Evolutionary conservation across 2,797 vertebrate genomes (phyloP).

Genomic region (Chaenodraco wilsoni): DNA sequence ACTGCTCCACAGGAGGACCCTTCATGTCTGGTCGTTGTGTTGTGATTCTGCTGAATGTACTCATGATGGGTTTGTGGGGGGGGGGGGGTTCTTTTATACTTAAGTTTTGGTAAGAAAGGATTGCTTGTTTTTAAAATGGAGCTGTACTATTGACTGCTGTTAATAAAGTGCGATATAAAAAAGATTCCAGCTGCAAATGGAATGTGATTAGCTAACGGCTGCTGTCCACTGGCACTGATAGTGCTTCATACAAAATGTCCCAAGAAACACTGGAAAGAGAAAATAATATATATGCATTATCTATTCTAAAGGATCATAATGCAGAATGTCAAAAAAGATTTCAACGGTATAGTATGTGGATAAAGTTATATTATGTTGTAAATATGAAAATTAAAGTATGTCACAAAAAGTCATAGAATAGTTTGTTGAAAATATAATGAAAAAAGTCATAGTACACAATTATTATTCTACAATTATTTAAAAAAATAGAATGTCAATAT

Average conservation of each 20-base stretch:
- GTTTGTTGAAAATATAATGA: too few relatives aligned
- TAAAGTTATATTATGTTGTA: too few relatives aligned
- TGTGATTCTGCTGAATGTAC: constrained; percentile 69
- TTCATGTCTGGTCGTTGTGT: constrained; percentile 43
- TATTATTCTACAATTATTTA: too few relatives aligned
- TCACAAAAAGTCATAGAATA: too few relatives aligned
- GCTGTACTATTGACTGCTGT: constrained; percentile 67
- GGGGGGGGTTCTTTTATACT: constrained; percentile 45
- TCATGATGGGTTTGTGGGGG: constrained; percentile 13
- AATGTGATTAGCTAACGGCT: background rate
- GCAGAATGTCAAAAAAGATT: too few relatives aligned
- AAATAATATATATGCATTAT: too few relatives aligned
- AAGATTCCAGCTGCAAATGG: constrained; percentile 3
- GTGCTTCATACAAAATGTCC: background rate
- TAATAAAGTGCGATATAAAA: constrained; percentile 69
- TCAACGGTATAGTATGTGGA: too few relatives aligned
- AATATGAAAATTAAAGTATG: too few relatives aligned
- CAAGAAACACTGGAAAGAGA: background rate
- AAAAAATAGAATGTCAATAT: too few relatives aligned
- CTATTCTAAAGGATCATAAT: too few relatives aligned
- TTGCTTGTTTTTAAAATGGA: constrained; percentile 57
- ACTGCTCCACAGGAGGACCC: constrained; percentile 37
- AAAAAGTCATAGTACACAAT: too few relatives aligned
- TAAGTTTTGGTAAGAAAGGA: constrained; percentile 48
- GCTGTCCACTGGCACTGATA: background rate